Percentiles rank a stretch among this genome's conserved stretches.
phyloP scores from a whole-genome alignment of 2,113 vertebrate genomes.

The Danio rerio region DNA sequence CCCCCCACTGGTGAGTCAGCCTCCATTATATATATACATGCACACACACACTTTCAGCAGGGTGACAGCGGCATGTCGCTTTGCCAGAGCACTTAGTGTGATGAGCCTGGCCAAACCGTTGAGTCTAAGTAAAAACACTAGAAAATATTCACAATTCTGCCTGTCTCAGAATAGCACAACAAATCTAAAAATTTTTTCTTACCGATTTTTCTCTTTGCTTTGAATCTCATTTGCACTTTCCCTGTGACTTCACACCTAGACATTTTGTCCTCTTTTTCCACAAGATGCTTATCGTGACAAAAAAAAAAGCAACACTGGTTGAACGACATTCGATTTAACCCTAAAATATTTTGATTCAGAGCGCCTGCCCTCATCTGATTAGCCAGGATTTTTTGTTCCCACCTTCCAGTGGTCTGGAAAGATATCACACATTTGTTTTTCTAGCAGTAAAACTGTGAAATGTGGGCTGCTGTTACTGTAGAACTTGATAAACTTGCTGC shows the following conservation, averaged over 20 bases:
- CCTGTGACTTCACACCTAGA: neutral
- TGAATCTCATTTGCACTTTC: constrained; percentile 17
- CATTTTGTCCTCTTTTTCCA: constrained; percentile 10
- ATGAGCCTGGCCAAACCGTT: constrained; percentile 42
- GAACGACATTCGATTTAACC: constrained; percentile 32
- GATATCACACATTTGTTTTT: constrained; percentile 48
- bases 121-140: constrained; percentile 24
- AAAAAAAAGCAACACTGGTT: constrained; percentile 13
- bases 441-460: constrained; percentile 1
- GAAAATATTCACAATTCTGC: constrained; percentile 2
- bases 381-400: constrained; percentile 31
- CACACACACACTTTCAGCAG: constrained; percentile 40
- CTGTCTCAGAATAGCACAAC: constrained; percentile 15
- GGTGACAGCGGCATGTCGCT: constrained; percentile 31
- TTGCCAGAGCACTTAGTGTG: constrained; percentile 40
- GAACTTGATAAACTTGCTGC: constrained; percentile 35
- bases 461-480: constrained; percentile 35
- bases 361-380: constrained; percentile 34
- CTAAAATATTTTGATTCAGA: constrained; percentile 46
- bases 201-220: constrained; percentile 4
- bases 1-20: constrained; percentile 53
- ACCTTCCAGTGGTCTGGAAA: constrained; percentile 25
- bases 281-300: neutral
- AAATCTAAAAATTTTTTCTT: neutral
- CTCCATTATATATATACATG: constrained; percentile 20